Percentiles rank a stretch among this genome's conserved stretches.
These are phyloP conservation scores for Lepidurus arcticus DNA, from an alignment of 1,140 invertebrate genomes.

Conservation along the genomic window DNA sequence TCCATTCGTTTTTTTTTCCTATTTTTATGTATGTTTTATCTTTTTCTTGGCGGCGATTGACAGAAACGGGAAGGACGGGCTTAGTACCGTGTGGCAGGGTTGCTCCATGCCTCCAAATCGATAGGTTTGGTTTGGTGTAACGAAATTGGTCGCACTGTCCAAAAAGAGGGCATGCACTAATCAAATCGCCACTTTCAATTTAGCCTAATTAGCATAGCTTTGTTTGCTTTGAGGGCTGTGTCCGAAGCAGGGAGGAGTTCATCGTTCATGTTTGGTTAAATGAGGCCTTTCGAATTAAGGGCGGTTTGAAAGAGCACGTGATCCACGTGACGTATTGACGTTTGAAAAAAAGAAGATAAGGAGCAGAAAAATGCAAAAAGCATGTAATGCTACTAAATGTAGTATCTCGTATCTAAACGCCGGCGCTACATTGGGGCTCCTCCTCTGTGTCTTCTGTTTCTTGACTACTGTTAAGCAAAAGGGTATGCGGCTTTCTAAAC, in stretches of 20 bases:
- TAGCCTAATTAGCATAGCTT: background rate
- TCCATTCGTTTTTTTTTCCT: too few relatives aligned
- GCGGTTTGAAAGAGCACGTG: background rate
- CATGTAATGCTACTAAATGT: background rate
- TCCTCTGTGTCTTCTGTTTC: background rate
- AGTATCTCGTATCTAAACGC: background rate
- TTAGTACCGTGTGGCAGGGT: background rate
- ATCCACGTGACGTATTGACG: background rate
- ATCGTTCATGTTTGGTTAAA: background rate
- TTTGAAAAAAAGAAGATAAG: background rate
- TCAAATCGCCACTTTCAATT: background rate
- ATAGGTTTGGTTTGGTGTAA: constrained; percentile 7
- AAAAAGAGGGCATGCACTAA: too few relatives aligned
- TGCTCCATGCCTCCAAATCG: background rate
- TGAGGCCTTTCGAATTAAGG: background rate
- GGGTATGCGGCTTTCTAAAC: background rate
- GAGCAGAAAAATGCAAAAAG: background rate
- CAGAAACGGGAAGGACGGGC: background rate
- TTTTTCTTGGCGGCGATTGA: too few relatives aligned
- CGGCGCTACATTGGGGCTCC: background rate
- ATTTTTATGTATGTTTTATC: too few relatives aligned
- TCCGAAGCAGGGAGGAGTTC: background rate
- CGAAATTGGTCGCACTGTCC: background rate
- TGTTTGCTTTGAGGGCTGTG: background rate
- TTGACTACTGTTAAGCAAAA: background rate